Evolutionary conservation across 2,888 invertebrate species (phyloP).

Genomic region (Endotricha flammealis): DNA sequence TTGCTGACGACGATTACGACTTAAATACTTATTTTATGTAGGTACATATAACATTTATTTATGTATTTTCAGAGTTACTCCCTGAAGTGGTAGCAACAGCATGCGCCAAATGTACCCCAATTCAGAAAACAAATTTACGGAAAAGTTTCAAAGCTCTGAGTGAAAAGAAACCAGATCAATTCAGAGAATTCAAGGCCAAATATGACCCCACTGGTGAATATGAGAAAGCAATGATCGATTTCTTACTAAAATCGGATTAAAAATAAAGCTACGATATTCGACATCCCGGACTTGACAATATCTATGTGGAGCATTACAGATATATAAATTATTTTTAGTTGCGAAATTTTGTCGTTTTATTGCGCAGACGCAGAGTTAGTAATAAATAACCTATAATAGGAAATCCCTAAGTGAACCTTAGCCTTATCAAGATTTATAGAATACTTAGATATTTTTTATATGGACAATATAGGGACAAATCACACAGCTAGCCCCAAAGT

Average conservation of each 20-base stretch:
- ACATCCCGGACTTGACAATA: too few relatives aligned
- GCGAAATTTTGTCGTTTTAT: conserved; percentile 1
- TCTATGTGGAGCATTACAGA: conserved; percentile 46
- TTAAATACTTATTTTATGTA: too few relatives aligned
- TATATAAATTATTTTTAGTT: conserved; percentile 5
- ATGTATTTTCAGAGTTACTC: conserved; percentile 47
- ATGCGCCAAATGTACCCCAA: conserved; percentile 52
- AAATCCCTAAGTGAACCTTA: too few relatives aligned
- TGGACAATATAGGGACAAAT: too few relatives aligned
- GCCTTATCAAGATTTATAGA: too few relatives aligned
- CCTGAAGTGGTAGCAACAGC: conserved; percentile 57
- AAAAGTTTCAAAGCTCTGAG: conserved; percentile 51
- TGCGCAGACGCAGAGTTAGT: too few relatives aligned
- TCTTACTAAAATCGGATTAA: conserved; percentile 38
- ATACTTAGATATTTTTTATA: too few relatives aligned
- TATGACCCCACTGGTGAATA: conserved; percentile 57
- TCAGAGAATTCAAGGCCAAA: conserved; percentile 42
- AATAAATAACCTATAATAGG: too few relatives aligned
- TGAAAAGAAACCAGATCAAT: conserved; percentile 45
- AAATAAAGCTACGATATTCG: too few relatives aligned
- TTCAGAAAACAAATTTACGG: conserved; percentile 43
- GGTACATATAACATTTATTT: too few relatives aligned
- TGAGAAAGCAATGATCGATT: conserved; percentile 45
- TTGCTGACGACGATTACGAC: too few relatives aligned
- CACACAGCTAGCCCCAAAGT: too few relatives aligned